Percentiles rank a stretch among this genome's conserved stretches.
phyloP scores from a whole-genome alignment of 2,888 invertebrate genomes.

The Habrosyne pyritoides region DNA sequence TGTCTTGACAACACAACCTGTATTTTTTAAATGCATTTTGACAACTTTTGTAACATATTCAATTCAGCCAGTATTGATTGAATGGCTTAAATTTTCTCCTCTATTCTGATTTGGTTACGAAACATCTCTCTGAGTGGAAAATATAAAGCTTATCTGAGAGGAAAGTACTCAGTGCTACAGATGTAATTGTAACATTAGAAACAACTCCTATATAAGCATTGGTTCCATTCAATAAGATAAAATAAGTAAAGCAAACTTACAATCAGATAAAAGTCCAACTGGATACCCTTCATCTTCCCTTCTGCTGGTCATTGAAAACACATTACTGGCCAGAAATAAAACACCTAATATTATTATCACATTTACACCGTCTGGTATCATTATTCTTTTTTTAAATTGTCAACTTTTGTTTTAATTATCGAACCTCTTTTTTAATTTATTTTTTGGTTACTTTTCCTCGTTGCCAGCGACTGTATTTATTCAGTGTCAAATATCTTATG shows the following conservation, averaged over 20 bases:
- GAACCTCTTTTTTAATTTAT: not conserved
- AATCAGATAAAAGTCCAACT: constrained; percentile 11
- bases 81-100: too few relatives aligned
- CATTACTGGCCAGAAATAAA: not conserved
- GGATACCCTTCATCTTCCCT: constrained; percentile 12
- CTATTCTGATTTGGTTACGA: too few relatives aligned
- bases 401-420: not conserved
- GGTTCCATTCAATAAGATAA: too few relatives aligned
- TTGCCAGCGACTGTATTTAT: not conserved
- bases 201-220: too few relatives aligned
- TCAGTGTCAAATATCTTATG: not conserved
- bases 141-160: too few relatives aligned
- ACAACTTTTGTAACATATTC: too few relatives aligned
- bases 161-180: too few relatives aligned
- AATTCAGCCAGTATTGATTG: too few relatives aligned
- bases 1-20: too few relatives aligned
- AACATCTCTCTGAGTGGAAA: too few relatives aligned
- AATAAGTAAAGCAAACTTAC: not conserved
- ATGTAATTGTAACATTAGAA: too few relatives aligned
- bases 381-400: not conserved
- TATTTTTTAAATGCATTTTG: too few relatives aligned
- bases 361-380: not conserved
- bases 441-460: not conserved
- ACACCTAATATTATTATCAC: not conserved
- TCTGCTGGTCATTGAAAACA: not conserved